Evolutionary conservation across 2,888 invertebrate genomes (phyloP), one percentile per base, ranked within the genome.

Genomic region (Phanerotoma sp.): DNA sequence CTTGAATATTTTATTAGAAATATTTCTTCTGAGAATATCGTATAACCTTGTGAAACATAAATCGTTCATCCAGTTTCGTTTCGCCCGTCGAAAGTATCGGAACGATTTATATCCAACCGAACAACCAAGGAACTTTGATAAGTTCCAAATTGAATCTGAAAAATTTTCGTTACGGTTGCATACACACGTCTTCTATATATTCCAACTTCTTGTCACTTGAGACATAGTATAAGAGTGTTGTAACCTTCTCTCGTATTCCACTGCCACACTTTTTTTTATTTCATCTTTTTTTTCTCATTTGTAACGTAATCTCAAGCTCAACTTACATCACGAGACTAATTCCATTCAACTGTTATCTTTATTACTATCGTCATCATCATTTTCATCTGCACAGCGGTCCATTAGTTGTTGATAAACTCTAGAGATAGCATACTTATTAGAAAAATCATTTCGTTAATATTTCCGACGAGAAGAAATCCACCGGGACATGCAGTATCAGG

Each of bases 131-230:
- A 54, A 48, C 38, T 54, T 38, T 49, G 48, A 49, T 54, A 45
- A 54, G 40, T 49, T 49, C 44, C 5, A 38, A 54, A 49, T 54
- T 54, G 48, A 49, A 54, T 54, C 35, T 20, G 37, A 49, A 37
- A 54, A 54, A 44, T 54, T 49, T 49, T 44, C 37, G 38, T 54
- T 20, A 44, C 35, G 30, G 25, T 42, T 48, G 48, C 35, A 6
- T 37, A 44, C 32, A 9, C 15, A 28, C 35, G 13, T 28, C 18
- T 45, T 37, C 13, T 45, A 7, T 32, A 22, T 30, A 30, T 37
- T 30, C 21, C 21, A 20, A 35, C 5, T 47, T 47, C 10, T n/a
- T 16, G 28, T 48, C 37, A 48, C 48, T 38, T 48, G 33, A 7
- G 41, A 22, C 28, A 10, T 6, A 4, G 16, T 28, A 18, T 11